These are phyloP conservation scores for Orthosia gracilis DNA, from an alignment of 2,888 invertebrate genomes.

Conservation along the genomic window DNA sequence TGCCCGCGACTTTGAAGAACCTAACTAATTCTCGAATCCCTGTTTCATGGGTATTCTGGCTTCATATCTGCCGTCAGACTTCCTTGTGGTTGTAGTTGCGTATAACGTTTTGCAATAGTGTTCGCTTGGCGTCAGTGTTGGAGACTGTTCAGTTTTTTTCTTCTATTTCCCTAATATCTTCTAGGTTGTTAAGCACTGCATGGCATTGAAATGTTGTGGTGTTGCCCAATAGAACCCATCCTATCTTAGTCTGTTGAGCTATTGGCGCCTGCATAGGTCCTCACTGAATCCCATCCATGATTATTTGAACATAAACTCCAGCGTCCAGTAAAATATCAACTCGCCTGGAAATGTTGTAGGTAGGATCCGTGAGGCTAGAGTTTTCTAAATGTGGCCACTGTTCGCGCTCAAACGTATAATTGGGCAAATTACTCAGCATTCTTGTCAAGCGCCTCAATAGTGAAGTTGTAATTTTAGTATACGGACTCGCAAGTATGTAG, in stretches of 20 bases:
- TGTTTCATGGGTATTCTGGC: too few relatives aligned
- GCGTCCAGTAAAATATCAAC: slow-evolving; percentile 1
- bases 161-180: too few relatives aligned
- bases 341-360: slow-evolving; percentile 2
- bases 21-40: too few relatives aligned
- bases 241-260: slow-evolving; percentile 1
- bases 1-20: background rate
- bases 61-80: too few relatives aligned
- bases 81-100: too few relatives aligned
- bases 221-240: background rate
- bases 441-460: background rate
- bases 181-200: background rate
- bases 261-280: background rate
- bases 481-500: background rate
- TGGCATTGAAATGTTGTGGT: slow-evolving; percentile 1
- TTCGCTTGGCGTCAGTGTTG: too few relatives aligned
- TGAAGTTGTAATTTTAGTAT: background rate
- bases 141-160: too few relatives aligned
- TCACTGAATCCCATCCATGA: background rate
- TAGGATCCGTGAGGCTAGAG: background rate
- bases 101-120: too few relatives aligned
- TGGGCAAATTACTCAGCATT: background rate
- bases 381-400: slow-evolving; percentile 2
- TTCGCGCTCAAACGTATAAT: slow-evolving; percentile 3
- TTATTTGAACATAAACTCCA: slow-evolving; percentile 3